Conservation (phyloP, 1,140 invertebrate species). For the Neodiprion pinetum region DNA sequence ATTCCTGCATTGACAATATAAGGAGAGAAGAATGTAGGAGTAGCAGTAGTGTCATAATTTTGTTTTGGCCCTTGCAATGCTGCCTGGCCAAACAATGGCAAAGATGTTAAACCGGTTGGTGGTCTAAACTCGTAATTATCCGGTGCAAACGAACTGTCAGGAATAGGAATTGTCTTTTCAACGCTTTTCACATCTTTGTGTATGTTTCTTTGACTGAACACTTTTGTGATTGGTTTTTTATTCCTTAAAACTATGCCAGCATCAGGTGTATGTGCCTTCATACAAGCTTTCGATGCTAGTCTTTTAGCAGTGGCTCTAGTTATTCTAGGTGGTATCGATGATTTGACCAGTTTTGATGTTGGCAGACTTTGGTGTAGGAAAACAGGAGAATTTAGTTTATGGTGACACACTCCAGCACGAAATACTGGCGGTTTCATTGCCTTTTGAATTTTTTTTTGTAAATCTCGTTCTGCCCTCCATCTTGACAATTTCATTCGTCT, state of each 20-base stretch:
- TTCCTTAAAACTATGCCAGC: conserved; percentile 10
- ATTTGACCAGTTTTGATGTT: conserved; percentile 12
- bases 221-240: conserved; percentile 11
- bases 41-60: background rate
- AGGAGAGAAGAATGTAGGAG: conserved; percentile 45
- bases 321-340: conserved; percentile 30
- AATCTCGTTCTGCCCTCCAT: conserved; percentile 51
- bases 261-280: background rate
- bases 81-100: conserved; percentile 38
- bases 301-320: conserved; percentile 50
- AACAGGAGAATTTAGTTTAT: conserved; percentile 48
- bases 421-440: conserved; percentile 49
- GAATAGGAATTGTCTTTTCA: background rate
- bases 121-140: conserved; percentile 39
- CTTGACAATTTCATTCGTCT: conserved; percentile 34
- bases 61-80: conserved; percentile 12
- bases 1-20: conserved; percentile 52
- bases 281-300: conserved; percentile 38
- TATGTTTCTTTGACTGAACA: background rate
- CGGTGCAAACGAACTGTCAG: conserved; percentile 38
- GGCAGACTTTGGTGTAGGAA: conserved; percentile 14
- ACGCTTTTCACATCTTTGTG: background rate
- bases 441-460: conserved; percentile 40
- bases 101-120: conserved; percentile 27
- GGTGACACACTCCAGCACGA: conserved; percentile 53